Evolutionary conservation across 2,797 vertebrate species (phyloP), one percentile per base, ranked within the genome.

Genomic region (Pangasius sanitwongsei): DNA sequence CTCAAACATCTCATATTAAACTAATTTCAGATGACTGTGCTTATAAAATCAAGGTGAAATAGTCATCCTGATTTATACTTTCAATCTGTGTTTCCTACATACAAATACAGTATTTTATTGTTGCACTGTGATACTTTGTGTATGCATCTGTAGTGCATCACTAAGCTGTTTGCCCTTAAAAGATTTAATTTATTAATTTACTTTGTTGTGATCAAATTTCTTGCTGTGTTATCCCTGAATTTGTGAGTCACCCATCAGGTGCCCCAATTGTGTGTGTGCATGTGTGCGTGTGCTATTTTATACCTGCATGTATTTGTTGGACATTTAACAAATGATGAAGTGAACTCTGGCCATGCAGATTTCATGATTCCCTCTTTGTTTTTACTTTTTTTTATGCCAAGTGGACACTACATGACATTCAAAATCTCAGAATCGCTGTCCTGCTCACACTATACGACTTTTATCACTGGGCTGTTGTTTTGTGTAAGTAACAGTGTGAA

Each of bases 31-130:
- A 81, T n/a, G n/a, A 25, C 57, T 18, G 44, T 3, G 63, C n/a
- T 84, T 84, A 50, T 23, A 55, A 34, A 63, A 69, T 69, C 48
- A 69, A 85, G 65, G n/a, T 85, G n/a, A 53, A 85, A 34, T 69
- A 53, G 28, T 31, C 44, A 50, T 20, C 20, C 28, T 6, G 15
- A 67, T 8, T 83, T 83, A 44, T 28, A 65, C 37, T 83, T 63
- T 44, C 31, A 65, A 48, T 65, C 48, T 83, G 37, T 65, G 4
- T 83, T 83, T 83, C 41, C 59, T 5, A 18, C 25, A 48, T 83
- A 11, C 37, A 48, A 61, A 65, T 65, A 48, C 25, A n/a, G 59
- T 9, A 2, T 65, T 83, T 48, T 83, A 48, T 44, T 48, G 59
- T 44, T 65, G 34, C 41, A 83, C 7, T n/a, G 34, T 28, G 81